These are phyloP conservation scores for Bradypus variegatus DNA, from an alignment of 2,797 vertebrate genomes.

Conservation along the genomic window DNA sequence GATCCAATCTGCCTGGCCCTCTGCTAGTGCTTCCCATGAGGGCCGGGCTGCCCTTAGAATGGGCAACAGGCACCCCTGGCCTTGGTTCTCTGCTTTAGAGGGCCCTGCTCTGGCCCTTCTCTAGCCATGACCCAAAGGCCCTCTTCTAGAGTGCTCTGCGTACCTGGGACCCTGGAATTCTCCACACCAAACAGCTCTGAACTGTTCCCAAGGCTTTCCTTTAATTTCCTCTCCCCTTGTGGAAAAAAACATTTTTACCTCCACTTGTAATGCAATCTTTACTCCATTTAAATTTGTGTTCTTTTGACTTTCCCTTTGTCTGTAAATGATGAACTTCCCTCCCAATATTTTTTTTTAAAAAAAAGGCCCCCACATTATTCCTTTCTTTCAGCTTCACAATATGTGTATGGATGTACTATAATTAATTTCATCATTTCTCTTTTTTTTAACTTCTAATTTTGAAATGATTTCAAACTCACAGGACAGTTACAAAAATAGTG, in stretches of 20 bases:
- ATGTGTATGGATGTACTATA: background rate
- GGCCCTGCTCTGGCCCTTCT: background rate
- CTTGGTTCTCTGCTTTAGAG: background rate
- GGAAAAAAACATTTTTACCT: no score
- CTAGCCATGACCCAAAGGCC: background rate
- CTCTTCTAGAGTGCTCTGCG: background rate
- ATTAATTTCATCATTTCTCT: background rate
- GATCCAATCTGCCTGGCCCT: background rate
- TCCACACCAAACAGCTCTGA: background rate
- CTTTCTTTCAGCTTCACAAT: background rate
- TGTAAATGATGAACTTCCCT: background rate
- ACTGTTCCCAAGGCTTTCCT: background rate
- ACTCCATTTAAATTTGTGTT: conserved; percentile 9
- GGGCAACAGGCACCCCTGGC: background rate
- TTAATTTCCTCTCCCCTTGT: no score
- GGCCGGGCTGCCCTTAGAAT: background rate
- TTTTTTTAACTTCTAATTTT: background rate
- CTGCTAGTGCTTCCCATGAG: background rate
- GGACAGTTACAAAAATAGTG: no score
- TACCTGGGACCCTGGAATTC: background rate
- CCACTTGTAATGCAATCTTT: background rate
- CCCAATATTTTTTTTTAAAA: background rate
- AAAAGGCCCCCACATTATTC: background rate
- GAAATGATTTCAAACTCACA: no score
- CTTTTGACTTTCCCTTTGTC: background rate